Evolutionary conservation across 2,888 invertebrate genomes (phyloP), one percentile per base, ranked within the genome.

Genomic region (Laspeyria flexula): DNA sequence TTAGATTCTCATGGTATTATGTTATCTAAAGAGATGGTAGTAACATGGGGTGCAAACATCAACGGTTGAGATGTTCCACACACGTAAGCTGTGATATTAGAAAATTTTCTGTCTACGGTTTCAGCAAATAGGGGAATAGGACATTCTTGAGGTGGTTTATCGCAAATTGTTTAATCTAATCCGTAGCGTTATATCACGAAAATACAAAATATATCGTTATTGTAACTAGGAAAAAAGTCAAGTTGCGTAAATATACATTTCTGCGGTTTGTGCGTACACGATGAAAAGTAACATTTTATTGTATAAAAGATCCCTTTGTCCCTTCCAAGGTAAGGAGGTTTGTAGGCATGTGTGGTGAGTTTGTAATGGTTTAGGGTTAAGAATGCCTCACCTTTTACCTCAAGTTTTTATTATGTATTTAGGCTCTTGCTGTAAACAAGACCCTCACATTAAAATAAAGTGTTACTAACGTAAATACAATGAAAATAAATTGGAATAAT

Each of bases 271-370:
- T 63, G 48, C 46, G 41, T 30, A 67, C 60, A 54, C 45, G 38
- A 64, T 58, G 43, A 42, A 64, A 51, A 49, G 39, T 51, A 48
- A 58, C 50, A 42, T 64, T 54, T 64, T 54, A 64, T 68, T 68
- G 49, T 55, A 43, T 48, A 58, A 31, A 40, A 43, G 43, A 37
- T 27, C 31, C 27, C 45, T 59, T 55, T 51, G 46, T 55, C 60
- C 44, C 42, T 47, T 45, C 37, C 25, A 52, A 39, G 51, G 43
- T 7, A 35, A 44, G 63, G 30, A 47, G 41, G 44, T 53, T 43
- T 47, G 39, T 35, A 31, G 30, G 13, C 35, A 18, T 30, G 27
- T 45, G 44, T 42, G 35, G 30, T 38, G 21, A 45, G 33, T 40
- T 25, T 46, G 33, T 45, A 45, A 45, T 25, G 39, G 39, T 31